Percentiles rank a stretch among this genome's conserved stretches.
Conservation (phyloP, 35 echinoderm and acorn worm species). For the Eucidaris tribuloides region DNA sequence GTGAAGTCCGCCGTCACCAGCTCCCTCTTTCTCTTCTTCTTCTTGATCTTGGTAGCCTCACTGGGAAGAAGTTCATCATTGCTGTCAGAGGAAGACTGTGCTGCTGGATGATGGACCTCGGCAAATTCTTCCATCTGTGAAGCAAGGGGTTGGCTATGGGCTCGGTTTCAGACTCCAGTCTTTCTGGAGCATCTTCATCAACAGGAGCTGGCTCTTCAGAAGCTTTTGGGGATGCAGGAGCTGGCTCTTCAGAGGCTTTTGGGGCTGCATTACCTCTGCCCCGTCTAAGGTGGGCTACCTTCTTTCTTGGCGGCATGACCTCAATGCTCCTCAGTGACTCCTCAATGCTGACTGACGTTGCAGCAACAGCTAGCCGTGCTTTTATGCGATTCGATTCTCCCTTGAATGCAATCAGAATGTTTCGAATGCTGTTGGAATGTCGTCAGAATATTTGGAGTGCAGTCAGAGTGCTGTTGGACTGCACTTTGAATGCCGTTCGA, state of each 20-base stretch:
- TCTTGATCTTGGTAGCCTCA: slow-evolving; percentile 28
- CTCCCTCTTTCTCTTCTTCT: slow-evolving; percentile 1
- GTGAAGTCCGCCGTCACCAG: slow-evolving; percentile 17
- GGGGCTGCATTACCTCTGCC: slow-evolving; percentile 26
- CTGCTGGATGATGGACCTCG: slow-evolving; percentile 41
- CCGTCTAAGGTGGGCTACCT: slow-evolving; percentile 25
- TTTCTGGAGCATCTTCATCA: slow-evolving; percentile 32
- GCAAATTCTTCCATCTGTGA: slow-evolving; percentile 17
- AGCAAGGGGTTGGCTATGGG: not conserved
- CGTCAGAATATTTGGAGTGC: too few species aligned
- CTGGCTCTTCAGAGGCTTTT: too few species aligned
- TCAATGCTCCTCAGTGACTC: too few species aligned
- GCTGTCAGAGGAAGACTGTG: slow-evolving; percentile 23
- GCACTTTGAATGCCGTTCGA: too few species aligned
- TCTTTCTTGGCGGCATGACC: too few species aligned
- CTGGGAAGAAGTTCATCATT: slow-evolving; percentile 36
- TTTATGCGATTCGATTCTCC: too few species aligned
- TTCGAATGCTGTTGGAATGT: too few species aligned
- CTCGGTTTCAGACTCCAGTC: not conserved
- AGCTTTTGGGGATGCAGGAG: too few species aligned
- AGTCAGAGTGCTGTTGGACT: too few species aligned
- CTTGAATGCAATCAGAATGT: too few species aligned
- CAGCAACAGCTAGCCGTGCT: too few species aligned
- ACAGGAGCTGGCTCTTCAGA: slow-evolving; percentile 37
- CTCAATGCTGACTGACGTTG: too few species aligned